A percentile compares a stretch with the other conserved stretches of the same genome.
Conservation (phyloP, 1,140 invertebrate genomes). For the Bombus terrestris region DNA sequence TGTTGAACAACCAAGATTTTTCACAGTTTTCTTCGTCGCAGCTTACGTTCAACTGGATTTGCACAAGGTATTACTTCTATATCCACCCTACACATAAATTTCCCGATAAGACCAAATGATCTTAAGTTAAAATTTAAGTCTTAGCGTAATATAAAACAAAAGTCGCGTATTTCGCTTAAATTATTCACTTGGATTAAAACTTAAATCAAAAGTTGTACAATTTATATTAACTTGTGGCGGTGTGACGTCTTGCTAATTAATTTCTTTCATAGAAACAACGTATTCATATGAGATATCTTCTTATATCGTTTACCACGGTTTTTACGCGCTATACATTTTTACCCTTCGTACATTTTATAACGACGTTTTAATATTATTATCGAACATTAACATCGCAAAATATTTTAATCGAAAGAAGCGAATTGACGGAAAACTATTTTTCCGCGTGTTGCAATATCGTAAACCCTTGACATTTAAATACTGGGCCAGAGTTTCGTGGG, state of each 20-base stretch:
- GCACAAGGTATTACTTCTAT: neutral
- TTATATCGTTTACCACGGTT: neutral
- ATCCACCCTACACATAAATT: neutral
- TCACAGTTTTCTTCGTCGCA: no score
- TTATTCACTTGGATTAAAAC: neutral
- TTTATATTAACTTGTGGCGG: neutral
- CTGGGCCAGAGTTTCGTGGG: neutral
- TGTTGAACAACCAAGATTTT: neutral
- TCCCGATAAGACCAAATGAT: neutral
- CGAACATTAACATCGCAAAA: neutral
- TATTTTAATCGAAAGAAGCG: neutral
- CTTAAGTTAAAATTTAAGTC: neutral
- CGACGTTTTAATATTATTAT: neutral
- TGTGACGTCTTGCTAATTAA: neutral
- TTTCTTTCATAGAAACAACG: neutral
- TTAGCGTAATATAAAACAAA: neutral
- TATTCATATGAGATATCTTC: neutral
- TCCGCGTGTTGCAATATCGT: neutral
- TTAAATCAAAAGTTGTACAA: neutral
- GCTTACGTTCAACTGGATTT: neutral
- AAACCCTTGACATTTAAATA: conserved; percentile 38
- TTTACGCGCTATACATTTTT: neutral
- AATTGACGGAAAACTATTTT: neutral
- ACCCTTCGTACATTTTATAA: neutral
- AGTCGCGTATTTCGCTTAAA: neutral